Base-by-base conservation (phyloP, 2,797 vertebrate genomes). In the Syngnathus rostellatus region DNA sequence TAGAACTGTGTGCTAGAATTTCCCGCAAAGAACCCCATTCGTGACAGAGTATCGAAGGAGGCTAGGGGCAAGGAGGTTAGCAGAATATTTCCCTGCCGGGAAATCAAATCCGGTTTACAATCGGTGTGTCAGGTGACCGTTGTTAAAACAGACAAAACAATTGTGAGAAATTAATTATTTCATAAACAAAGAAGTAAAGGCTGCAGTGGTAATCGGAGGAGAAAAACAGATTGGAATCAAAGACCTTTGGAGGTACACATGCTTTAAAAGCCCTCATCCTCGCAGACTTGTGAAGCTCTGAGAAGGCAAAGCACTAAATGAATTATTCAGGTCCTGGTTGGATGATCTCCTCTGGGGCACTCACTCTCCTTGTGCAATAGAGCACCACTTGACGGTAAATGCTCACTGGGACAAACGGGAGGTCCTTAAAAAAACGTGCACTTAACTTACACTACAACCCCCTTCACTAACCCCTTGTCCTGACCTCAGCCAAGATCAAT, bases 11-110 rank as follows among this genome's bases (percentile, higher is more conserved):
- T 79, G 76, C 82, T 86, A 83, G 84, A 88, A 83, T 89, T 92
- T 92, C 89, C 89, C 86, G 89, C 89, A 90, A 91, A 88, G 80
- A 82, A 85, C 83, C 79, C 77, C 75, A 80, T 78, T 74, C 80
- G 79, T 70, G 70, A 78, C 74, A 73, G 59, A 78, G 62, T 68
- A 69, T 64, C 19, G 37, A 65, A 63, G 77, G 75, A 70, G 71
- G 65, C 58, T 74, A 4, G 65, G 68, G 72, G 67, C 59, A 70
- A 68, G 72, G 62, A 63, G 70, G 68, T 65, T 43, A 72, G 72
- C 43, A 68, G 73, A 82, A 77, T 83, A 84, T 88, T 88, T 88
- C 86, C 83, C 71, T 50, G 65, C 88, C 89, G 85, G 80, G 85
- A 87, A 80, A 89, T 83, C 78, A 86, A 84, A 89, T 86, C 81